These are phyloP conservation scores for Mesorhabditis spiculigera DNA, from an alignment of 2,888 invertebrate species.

Conservation along the genomic window DNA sequence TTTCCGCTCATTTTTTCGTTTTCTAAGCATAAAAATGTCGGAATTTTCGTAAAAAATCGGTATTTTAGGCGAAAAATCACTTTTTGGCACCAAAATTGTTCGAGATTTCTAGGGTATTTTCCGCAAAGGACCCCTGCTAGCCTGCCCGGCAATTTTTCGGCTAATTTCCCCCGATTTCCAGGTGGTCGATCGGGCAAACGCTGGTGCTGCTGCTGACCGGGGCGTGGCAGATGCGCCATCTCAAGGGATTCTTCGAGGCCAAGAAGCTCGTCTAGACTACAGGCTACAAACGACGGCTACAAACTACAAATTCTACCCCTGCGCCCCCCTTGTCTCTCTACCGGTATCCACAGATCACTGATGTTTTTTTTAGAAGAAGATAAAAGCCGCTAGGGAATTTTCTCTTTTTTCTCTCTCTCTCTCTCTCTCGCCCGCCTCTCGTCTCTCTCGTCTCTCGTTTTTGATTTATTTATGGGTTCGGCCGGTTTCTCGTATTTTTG, in stretches of 20 bases:
- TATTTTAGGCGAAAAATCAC: background rate
- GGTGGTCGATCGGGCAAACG: conserved; percentile 68
- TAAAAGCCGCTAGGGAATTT: too few relatives aligned
- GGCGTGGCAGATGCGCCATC: conserved; percentile 97
- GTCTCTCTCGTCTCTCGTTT: too few relatives aligned
- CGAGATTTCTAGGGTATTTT: background rate
- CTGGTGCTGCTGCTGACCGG: conserved; percentile 85
- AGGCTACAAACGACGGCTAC: background rate
- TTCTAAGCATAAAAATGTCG: background rate
- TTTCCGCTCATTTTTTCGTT: background rate
- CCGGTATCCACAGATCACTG: background rate
- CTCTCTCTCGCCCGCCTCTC: too few relatives aligned
- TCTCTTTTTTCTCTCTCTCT: too few relatives aligned
- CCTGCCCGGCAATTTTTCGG: too few relatives aligned
- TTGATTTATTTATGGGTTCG: too few relatives aligned
- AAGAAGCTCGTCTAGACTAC: conserved; percentile 79
- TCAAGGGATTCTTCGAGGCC: conserved; percentile 98
- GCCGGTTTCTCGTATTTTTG: too few relatives aligned
- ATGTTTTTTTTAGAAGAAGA: background rate
- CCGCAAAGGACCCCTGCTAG: background rate
- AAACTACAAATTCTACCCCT: background rate
- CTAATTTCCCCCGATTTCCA: background rate
- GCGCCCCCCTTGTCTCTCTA: conserved; percentile 8
- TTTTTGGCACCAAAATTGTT: conserved; percentile 5
- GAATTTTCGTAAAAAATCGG: background rate